Percentiles rank a stretch among this genome's conserved stretches.
phyloP scores from a whole-genome alignment of 2,797 vertebrate genomes.

The Numenius phaeopus region DNA sequence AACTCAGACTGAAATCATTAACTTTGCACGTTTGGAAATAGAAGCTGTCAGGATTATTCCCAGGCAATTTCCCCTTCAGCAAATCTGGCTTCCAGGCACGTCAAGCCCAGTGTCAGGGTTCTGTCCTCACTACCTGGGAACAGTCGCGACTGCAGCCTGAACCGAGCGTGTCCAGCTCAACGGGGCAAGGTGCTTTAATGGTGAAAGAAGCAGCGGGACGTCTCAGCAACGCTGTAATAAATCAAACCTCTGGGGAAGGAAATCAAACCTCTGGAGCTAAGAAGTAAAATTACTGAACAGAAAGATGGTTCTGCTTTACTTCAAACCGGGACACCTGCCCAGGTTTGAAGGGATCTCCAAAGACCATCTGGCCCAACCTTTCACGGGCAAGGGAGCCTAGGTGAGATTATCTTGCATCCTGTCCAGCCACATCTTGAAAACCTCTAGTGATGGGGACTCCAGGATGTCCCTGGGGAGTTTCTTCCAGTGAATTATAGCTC shows the following conservation, averaged over 20 bases:
- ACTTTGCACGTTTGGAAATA: background rate
- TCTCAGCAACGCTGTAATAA: background rate
- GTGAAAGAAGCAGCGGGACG: background rate
- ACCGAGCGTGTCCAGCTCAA: background rate
- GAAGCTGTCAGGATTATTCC: background rate
- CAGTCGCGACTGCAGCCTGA: accelerated
- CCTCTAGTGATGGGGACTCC: background rate
- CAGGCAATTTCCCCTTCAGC: background rate
- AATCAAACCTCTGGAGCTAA: background rate
- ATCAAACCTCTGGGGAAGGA: background rate
- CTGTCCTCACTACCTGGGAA: background rate
- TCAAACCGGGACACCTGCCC: background rate
- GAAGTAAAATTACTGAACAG: too few species aligned
- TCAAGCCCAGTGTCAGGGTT: accelerated
- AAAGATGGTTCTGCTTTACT: too few species aligned
- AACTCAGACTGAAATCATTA: background rate
- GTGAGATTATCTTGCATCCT: background rate
- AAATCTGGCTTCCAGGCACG: background rate
- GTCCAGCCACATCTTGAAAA: background rate
- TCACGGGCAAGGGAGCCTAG: background rate
- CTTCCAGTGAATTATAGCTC: background rate
- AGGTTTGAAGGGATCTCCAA: background rate
- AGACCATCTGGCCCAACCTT: background rate
- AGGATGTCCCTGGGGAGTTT: background rate
- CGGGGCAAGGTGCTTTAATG: background rate